phyloP scores from a whole-genome alignment of 2,113 vertebrate species.

The Miniopterus natalensis region DNA sequence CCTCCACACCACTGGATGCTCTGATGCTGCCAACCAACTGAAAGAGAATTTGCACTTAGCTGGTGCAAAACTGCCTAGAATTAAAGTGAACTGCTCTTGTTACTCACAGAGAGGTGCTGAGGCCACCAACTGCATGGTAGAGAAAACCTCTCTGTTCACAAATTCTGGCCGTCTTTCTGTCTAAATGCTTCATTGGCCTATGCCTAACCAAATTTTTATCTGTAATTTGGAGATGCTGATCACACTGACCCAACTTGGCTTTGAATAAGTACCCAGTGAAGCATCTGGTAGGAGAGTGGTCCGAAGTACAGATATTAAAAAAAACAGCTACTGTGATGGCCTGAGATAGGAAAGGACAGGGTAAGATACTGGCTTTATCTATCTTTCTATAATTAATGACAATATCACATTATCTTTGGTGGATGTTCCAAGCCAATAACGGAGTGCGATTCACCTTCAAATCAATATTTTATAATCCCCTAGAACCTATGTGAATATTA shows the following conservation, averaged over 20 bases:
- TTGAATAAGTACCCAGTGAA: not conserved
- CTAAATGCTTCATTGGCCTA: not conserved
- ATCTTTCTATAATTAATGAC: slow-evolving; percentile 53
- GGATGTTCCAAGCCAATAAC: slow-evolving; percentile 25
- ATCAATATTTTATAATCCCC: slow-evolving; percentile 54
- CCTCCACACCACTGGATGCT: not conserved
- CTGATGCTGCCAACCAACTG: not conserved
- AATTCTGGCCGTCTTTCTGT: slow-evolving; percentile 10
- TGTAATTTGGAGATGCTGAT: not conserved
- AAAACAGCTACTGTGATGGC: not conserved
- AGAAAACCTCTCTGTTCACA: not conserved
- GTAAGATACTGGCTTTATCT: slow-evolving; percentile 5
- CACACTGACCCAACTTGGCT: not conserved
- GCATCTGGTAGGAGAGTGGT: not conserved
- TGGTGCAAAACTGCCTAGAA: slow-evolving; percentile 56
- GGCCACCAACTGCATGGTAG: not conserved
- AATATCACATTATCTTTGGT: slow-evolving; percentile 50
- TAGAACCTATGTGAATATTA: not conserved
- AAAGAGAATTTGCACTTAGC: slow-evolving; percentile 56
- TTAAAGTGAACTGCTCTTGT: not conserved
- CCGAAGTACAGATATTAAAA: not conserved
- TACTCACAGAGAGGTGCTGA: not conserved
- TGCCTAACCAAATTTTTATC: not conserved
- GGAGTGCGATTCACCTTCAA: slow-evolving; percentile 41
- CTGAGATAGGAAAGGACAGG: slow-evolving; percentile 48